These are phyloP conservation scores for Drosophila neoperkinsi DNA, from an alignment of 2,888 invertebrate genomes.

Conservation along the genomic window DNA sequence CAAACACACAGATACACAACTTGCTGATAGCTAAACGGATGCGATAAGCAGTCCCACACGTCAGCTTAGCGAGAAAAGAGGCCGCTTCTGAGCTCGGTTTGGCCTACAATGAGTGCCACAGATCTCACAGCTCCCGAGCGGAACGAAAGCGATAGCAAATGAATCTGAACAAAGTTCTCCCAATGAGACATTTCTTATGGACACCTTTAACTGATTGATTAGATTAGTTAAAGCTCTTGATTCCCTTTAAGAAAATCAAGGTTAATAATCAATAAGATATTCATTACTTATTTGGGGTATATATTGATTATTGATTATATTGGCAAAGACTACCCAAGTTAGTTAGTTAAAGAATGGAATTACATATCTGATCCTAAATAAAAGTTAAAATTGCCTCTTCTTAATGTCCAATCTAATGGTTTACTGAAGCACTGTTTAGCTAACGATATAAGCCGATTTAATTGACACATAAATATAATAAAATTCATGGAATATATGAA, in stretches of 20 bases:
- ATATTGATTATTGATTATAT: not conserved
- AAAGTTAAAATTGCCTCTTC: not conserved
- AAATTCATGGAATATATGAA: not conserved
- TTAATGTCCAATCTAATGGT: too few relatives aligned
- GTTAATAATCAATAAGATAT: not conserved
- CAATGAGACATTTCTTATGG: not conserved
- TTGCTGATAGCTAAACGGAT: slow-evolving; percentile 38
- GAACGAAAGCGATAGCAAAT: slow-evolving; percentile 3
- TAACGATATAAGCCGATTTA: not conserved
- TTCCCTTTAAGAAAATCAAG: not conserved
- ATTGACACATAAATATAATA: not conserved
- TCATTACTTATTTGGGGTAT: too few relatives aligned
- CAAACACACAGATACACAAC: not conserved
- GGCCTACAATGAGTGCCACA: slow-evolving; percentile 15
- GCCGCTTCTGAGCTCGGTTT: slow-evolving; percentile 9
- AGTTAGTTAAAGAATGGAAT: not conserved
- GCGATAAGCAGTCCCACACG: slow-evolving; percentile 45
- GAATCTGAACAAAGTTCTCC: not conserved
- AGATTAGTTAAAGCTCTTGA: not conserved
- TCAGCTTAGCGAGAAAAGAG: slow-evolving; percentile 19
- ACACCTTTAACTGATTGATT: not conserved
- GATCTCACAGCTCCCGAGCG: slow-evolving; percentile 18
- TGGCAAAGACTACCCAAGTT: not conserved
- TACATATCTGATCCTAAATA: not conserved
- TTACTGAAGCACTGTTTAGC: not conserved